Evolutionary conservation across 2,797 vertebrate species (phyloP), one percentile per base, ranked within the genome.

Genomic region (Tiaroga cobitis): DNA sequence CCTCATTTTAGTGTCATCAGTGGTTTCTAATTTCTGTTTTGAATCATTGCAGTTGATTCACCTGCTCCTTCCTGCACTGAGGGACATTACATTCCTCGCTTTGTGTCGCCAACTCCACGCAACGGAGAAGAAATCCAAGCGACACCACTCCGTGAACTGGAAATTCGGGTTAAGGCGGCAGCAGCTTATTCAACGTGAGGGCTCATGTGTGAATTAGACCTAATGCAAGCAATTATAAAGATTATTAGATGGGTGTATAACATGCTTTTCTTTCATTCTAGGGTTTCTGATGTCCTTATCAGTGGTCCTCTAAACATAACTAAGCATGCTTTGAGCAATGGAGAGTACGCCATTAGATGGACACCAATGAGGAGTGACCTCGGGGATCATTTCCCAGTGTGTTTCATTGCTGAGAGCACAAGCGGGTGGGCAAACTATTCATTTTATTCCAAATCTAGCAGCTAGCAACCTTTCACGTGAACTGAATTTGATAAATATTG

Each of bases 361-460:
- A 93, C 89, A 1, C 94, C 94, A 0, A 3, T 0, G 3, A 0
- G 3, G 3, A 82, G 90, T 1, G 86, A 94, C 51, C 21, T 89
- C 15, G 92, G 90, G 29, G 82, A 91, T 0, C 65, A 90, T 59
- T 88, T 78, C 72, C 76, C 92, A 0, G 79, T 95, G 85, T 95
- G 93, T 87, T 95, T 94, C 73, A 90, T 91, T 74, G 92, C 88
- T 21, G 93, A 94, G 32, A 73, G 91, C 11, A 2, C 16, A 19
- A 6, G 3, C 11, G 61, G 85, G 93, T 95, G 54, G 88, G 93
- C 8, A 7, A 69, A 7, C 0, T 18, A 0, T 82, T 81, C 0
- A n/a, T 61, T 8, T 13, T 21, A 39, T 24, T 73, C 2, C 3
- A 24, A 39, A 72, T 43, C 29, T 34, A 19, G 68, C 32, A 69